A percentile compares a stretch with the other conserved stretches of the same genome.
phyloP scores from a whole-genome alignment of 2,113 vertebrate genomes.

The Spizaetus ornatus region DNA sequence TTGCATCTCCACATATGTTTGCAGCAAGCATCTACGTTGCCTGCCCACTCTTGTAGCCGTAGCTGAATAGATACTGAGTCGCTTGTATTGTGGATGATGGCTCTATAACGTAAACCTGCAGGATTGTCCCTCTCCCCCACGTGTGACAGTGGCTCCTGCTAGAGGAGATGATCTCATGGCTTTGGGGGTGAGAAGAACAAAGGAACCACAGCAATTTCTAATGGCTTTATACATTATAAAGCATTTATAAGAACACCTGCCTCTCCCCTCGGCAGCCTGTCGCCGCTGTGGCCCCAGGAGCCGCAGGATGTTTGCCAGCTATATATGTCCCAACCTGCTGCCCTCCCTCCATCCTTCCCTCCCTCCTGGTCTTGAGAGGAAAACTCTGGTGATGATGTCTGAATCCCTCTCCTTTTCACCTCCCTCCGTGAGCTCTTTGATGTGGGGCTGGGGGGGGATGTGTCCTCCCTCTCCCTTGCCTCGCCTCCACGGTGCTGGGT shows the following conservation, averaged over 20 bases:
- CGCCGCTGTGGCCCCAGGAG: fast-evolving
- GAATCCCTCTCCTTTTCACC: background rate
- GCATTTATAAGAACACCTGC: constrained; percentile 3
- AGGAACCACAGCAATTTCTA: background rate
- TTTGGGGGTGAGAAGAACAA: background rate
- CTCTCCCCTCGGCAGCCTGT: background rate
- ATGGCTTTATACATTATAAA: constrained; percentile 28
- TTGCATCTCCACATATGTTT: background rate
- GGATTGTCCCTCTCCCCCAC: background rate
- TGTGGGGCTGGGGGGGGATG: fast-evolving
- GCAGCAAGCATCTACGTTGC: background rate
- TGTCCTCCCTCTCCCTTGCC: background rate
- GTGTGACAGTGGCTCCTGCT: background rate
- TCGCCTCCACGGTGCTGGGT: background rate
- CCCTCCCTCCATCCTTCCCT: background rate
- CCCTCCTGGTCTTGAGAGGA: background rate
- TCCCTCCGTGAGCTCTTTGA: background rate
- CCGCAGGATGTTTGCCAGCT: background rate
- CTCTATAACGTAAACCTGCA: background rate
- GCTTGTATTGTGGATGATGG: background rate
- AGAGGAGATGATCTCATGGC: background rate
- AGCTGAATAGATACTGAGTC: background rate
- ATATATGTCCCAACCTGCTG: background rate
- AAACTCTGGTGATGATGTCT: background rate
- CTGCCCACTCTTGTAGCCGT: background rate